Base-by-base conservation (phyloP, 2,888 invertebrate genomes). In the Drosophila paramelanica region DNA sequence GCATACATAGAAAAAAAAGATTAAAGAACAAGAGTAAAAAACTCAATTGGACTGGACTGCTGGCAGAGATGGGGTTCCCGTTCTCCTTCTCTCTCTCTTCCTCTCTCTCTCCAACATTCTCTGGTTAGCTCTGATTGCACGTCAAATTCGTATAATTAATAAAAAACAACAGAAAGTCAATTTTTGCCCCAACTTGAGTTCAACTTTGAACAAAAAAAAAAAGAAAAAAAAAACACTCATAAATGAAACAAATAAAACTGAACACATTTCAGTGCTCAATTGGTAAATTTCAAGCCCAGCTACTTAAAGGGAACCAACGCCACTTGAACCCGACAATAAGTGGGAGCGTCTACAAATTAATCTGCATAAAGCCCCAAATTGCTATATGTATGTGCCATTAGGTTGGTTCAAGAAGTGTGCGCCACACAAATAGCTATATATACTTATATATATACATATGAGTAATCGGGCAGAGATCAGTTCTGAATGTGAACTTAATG, bases 231-330 rank as follows among this genome's bases (percentile, higher is more conserved):
- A 39, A 42, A 41, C 14, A 58, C 45, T 56, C 45, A 45, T 43
- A 55, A 72, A 38, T 43, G 20, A 43, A 64, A 50, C 38, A 17
- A 36, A 49, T 38, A 72, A 36, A 36, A 36, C 5, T 49, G 61
- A 73, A 71, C 68, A 77, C 77, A 71, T 77, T 86, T 85, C 71
- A 71, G 76, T 81, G 76, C 69, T 88, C 87, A 85, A 85, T 85
- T 85, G 84, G 68, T 64, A 73, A 59, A 83, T 89, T 85, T 85
- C 85, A 75, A 61, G 79, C 60, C 68, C 57, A 45, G 43, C 73
- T 62, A 65, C 76, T 66, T 68, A 59, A 67, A 65, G 75, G 82
- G 68, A 85, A 82, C 76, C 65, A 36, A 36, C 38, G 72, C 88
- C 88, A 83, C 83, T 83, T 83, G 88, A 83, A 88, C 86, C 66